These are phyloP conservation scores for Drosophila pectinifera DNA, from an alignment of 1,140 invertebrate species.

Conservation along the genomic window DNA sequence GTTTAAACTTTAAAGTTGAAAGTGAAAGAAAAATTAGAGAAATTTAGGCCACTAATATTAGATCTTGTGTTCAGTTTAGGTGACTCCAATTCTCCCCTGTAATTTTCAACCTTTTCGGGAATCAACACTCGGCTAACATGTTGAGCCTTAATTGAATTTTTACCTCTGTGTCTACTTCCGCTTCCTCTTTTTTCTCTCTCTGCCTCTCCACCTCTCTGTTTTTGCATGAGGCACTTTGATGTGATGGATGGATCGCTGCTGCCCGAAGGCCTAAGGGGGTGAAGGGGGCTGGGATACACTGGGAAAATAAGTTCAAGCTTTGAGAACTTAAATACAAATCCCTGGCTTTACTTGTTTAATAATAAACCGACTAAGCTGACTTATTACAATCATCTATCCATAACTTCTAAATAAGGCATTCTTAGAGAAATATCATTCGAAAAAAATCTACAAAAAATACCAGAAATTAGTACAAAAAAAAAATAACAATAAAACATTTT, in stretches of 20 bases:
- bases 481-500: too few relatives aligned
- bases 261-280: too few relatives aligned
- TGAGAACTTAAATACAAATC: too few relatives aligned
- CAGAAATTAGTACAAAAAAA: too few relatives aligned
- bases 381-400: too few relatives aligned
- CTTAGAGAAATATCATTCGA: too few relatives aligned
- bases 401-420: too few relatives aligned
- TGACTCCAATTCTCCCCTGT: background rate
- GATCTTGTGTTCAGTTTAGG: background rate
- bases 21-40: too few relatives aligned
- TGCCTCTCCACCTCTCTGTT: conserved; percentile 1
- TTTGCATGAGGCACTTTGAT: conserved; percentile 16
- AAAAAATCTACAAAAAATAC: background rate
- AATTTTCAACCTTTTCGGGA: conserved; percentile 2
- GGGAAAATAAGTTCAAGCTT: background rate
- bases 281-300: too few relatives aligned
- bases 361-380: too few relatives aligned
- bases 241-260: conserved; percentile 24
- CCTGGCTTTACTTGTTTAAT: too few relatives aligned
- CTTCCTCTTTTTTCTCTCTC: conserved; percentile 1
- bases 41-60: background rate
- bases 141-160: conserved; percentile 30
- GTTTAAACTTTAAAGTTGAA: too few relatives aligned
- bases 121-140: conserved; percentile 18
- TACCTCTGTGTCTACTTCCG: conserved; percentile 9